A percentile compares a stretch with the other conserved stretches of the same genome.
phyloP scores from a whole-genome alignment of 2,888 invertebrate genomes.

The Caenorhabditis angaria region DNA sequence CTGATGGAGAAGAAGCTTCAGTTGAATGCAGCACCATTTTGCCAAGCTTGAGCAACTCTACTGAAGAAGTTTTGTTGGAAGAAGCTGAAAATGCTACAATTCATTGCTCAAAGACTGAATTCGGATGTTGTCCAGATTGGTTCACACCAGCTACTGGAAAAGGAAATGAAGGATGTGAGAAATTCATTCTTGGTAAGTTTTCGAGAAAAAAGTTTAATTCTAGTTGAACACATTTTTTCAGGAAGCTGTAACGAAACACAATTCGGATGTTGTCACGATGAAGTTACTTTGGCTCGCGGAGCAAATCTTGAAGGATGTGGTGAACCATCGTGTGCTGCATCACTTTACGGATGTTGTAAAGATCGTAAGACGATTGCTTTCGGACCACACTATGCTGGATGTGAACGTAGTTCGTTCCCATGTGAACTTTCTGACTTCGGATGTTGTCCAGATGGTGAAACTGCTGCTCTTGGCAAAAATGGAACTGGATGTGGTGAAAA shows the following conservation, averaged over 20 bases:
- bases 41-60: slow-evolving; percentile 20
- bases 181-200: slow-evolving; percentile 64
- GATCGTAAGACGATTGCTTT: slow-evolving; percentile 74
- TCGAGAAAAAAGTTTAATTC: too few species aligned
- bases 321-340: slow-evolving; percentile 71
- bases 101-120: slow-evolving; percentile 71
- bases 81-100: slow-evolving; percentile 56
- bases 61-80: slow-evolving; percentile 2
- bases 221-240: too few species aligned
- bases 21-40: slow-evolving; percentile 54
- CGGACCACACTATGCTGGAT: slow-evolving; percentile 73
- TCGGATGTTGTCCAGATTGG: slow-evolving; percentile 73
- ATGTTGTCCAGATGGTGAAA: slow-evolving; percentile 86
- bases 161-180: slow-evolving; percentile 67
- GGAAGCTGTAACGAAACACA: slow-evolving; percentile 75
- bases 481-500: slow-evolving; percentile 77
- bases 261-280: slow-evolving; percentile 91
- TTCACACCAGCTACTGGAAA: slow-evolving; percentile 70
- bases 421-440: slow-evolving; percentile 79
- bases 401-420: slow-evolving; percentile 66
- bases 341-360: slow-evolving; percentile 75
- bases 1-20: slow-evolving; percentile 55
- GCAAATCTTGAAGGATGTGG: slow-evolving; percentile 84
- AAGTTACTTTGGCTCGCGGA: slow-evolving; percentile 82
- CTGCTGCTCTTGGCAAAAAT: slow-evolving; percentile 86